Evolutionary conservation across 2,888 invertebrate species (phyloP).

Genomic region (Metallyticus violacea): DNA sequence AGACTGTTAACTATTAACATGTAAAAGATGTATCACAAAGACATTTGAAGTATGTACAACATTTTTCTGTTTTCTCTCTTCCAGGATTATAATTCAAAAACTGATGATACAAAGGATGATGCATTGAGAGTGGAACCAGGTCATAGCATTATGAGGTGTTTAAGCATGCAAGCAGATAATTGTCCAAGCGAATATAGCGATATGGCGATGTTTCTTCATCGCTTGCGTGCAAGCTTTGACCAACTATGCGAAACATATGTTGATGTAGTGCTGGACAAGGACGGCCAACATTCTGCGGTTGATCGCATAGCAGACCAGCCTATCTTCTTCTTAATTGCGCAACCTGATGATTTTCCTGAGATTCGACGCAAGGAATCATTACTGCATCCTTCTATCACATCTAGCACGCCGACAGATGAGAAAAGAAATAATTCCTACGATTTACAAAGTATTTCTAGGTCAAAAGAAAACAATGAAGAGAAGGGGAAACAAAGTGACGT

Average conservation of each 20-base stretch:
- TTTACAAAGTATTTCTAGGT: not conserved
- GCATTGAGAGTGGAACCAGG: constrained; percentile 6
- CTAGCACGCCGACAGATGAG: not conserved
- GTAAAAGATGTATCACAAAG: no score
- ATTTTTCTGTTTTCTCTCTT: not conserved
- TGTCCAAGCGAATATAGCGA: constrained; percentile 10
- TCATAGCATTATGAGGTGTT: constrained; percentile 32
- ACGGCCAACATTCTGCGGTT: constrained; percentile 46
- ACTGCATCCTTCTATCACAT: not conserved
- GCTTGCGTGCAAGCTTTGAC: constrained; percentile 48
- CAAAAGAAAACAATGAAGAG: not conserved
- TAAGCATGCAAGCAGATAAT: not conserved
- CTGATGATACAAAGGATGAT: not conserved
- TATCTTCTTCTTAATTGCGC: constrained; percentile 56
- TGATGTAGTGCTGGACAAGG: constrained; percentile 50
- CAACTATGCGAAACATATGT: constrained; percentile 52
- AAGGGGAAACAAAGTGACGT: not conserved
- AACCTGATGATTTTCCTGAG: constrained; percentile 54
- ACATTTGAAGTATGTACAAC: no score
- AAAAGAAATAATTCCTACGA: not conserved
- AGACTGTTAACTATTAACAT: no score
- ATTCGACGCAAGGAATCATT: constrained; percentile 42
- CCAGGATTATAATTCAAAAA: not conserved
- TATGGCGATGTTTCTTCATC: constrained; percentile 30
- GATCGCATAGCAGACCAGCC: constrained; percentile 52